Evolutionary conservation across 1,140 invertebrate species (phyloP).

Genomic region (Atta cephalotes): DNA sequence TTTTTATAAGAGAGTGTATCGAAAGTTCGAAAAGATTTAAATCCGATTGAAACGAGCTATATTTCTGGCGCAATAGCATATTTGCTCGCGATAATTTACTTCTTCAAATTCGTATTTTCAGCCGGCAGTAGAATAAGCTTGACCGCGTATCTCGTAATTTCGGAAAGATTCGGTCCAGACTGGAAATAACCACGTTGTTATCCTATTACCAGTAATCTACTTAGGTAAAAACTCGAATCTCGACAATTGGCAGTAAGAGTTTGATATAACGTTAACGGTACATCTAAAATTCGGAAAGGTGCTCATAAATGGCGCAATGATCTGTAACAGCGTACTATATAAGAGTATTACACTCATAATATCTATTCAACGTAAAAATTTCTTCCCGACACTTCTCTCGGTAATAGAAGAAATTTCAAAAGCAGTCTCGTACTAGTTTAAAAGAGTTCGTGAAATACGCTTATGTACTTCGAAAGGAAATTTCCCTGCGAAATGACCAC

Average conservation of each 20-base stretch:
- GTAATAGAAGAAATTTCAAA: conserved; percentile 9
- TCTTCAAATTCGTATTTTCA: conserved; percentile 1
- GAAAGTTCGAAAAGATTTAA: conserved; percentile 4
- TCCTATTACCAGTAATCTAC: conserved; percentile 16
- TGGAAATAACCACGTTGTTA: conserved; percentile 23
- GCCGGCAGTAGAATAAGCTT: conserved; percentile 2
- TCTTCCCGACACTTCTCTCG: background rate
- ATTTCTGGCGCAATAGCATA: background rate
- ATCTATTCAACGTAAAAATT: conserved; percentile 27
- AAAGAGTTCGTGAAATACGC: background rate
- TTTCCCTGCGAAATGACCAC: background rate
- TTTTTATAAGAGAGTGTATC: background rate
- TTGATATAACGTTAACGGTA: conserved; percentile 41
- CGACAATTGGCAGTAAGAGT: conserved; percentile 35
- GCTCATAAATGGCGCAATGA: conserved; percentile 11
- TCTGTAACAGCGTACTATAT: background rate
- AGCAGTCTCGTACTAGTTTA: background rate
- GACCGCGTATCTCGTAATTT: background rate
- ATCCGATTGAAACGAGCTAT: background rate
- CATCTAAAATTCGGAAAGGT: conserved; percentile 48
- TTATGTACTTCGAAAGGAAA: background rate
- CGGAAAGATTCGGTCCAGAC: conserved; percentile 1
- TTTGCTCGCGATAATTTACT: background rate
- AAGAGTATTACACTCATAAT: conserved; percentile 22
- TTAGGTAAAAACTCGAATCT: conserved; percentile 29